Base-by-base conservation (phyloP, 2,113 vertebrate genomes). In the Dendrocopos noguchii region DNA sequence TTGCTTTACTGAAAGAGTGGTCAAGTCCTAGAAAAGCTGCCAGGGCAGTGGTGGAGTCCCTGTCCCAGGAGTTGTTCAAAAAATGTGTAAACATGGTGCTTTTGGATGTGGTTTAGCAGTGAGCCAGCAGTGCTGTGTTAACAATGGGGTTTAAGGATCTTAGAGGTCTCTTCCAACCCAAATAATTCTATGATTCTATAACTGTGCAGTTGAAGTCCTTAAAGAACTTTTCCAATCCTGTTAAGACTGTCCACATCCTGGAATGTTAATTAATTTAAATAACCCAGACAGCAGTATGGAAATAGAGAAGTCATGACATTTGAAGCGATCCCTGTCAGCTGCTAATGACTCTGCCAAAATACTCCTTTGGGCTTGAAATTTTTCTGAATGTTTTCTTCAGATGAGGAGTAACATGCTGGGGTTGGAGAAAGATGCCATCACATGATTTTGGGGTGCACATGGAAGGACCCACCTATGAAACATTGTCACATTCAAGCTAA, bases 251-350 rank as follows among this genome's bases (percentile, higher is more conserved):
- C 73, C 55, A 31, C 60, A 70, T 67, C 76, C 52, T 74, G 59
- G 42, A 68, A 53, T 81, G 70, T 72, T 94, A 84, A 88, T 81
- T 57, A 75, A 87, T 47, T 39, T 84, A 47, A 64, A 73, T 88
- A 60, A 67, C 60, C 21, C 78, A 75, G 79, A 3, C 31, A 29
- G 68, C 12, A 28, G 14, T 27, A 19, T 5, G 46, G 20, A 64
- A 29, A 24, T 7, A 1, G 36, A n/a, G 28, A 47, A 60, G 34
- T 12, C 22, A 8, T 6, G 72, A n/a, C 2, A 1, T 29, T 68
- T 53, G 53, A 61, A 86, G 74, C 2, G 16, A 29, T 64, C 46
- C 52, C 57, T 66, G 19, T 44, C 77, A 84, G 66, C 59, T 61
- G 64, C 71, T 55, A 36, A 53, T 53, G 73, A 15, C 61, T 55